Evolutionary conservation across 2,888 invertebrate genomes (phyloP), one percentile per base, ranked within the genome.

Genomic region (Arge pagana): DNA sequence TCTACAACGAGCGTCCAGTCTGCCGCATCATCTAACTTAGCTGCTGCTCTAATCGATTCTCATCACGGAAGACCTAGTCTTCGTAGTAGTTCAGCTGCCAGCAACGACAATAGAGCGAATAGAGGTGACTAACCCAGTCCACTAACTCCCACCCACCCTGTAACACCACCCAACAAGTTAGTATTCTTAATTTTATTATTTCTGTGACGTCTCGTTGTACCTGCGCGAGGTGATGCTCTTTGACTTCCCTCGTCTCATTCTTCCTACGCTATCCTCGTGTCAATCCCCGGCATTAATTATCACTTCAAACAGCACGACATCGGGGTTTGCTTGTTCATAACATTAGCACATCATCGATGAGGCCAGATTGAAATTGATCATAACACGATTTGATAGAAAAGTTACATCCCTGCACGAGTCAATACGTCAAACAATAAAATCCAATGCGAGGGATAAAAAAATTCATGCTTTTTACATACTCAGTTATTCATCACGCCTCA

Each of bases 1-100:
- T 76, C 76, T 28, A 75, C 73, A 49, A 74, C 74, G 52, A 76
- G 75, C 57, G 71, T 76, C 40, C 75, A 75, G 60, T 76, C 76
- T 37, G 75, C 77, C 52, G 79, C 79, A 58, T 79, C 80, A 24
- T 80, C 81, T 30, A 81, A 81, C 64, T 76, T 84, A 37, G 83
- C 84, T 39, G 83, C 83, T 30, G 82, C 83, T 3, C 74, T 83
- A 42, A 72, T 84, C 56, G 84, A 84, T 60, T 77, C 77, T n/a
- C 76, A 78, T 60, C 80, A 80, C 11, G 78, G 79, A 52, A 78
- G 79, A 37, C 66, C 69, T 33, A 66, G 71, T 49, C 65, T 76
- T 24, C 71, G 76, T 36, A 72, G 65, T 60, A 67, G 65, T 53
- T 73, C 72, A 4, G 60, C 69, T 51, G 64, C 70, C 5, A 71